Base-by-base conservation (phyloP, 2,113 vertebrate species). In the Aix galericulata region DNA sequence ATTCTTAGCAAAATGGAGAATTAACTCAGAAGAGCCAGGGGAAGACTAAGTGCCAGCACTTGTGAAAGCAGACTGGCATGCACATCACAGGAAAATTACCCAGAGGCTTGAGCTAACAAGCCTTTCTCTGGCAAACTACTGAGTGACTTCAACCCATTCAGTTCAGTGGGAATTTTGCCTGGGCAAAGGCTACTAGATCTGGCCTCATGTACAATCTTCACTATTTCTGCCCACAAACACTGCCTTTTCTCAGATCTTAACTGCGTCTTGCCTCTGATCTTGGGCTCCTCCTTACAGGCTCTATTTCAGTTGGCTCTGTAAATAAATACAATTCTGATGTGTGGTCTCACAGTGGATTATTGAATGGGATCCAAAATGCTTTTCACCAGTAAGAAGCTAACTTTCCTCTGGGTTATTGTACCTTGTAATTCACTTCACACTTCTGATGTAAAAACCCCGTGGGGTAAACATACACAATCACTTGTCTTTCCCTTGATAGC, bases 301-400 rank as follows among this genome's bases (percentile, higher is more conserved):
- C 67, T 38, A 4, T 42, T 91, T 91, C 94, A 94, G 80, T 91
- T 95, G 91, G 75, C 91, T 94, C 89, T 73, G 89, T 77, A 90
- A 89, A 94, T 89, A 95, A 95, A 80, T 82, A 76, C 80, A 26
- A 2, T 81, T 96, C 36, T 85, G 93, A 95, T 95, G 91, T 94
- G 94, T 93, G 94, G 94, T 93, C 93, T 95, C 91, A 20, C 25
- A 53, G 86, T 44, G 90, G 48, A 62, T 88, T 91, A 73, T 82
- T 94, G 91, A 93, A 84, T 73, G 27, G 85, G 56, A 90, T 96
- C 92, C 96, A 95, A 86, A 90, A 95, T 3, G 38, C 86, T 94
- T 91, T 88, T 93, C 83, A 81, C 76, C 21, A 5, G 91, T 84
- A 50, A 91, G 88, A 83, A 83, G 82, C 68, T 72, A 67, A 71